These are phyloP conservation scores for Scaptomyza cyrtandrae DNA, from an alignment of 2,888 invertebrate species.

Conservation along the genomic window DNA sequence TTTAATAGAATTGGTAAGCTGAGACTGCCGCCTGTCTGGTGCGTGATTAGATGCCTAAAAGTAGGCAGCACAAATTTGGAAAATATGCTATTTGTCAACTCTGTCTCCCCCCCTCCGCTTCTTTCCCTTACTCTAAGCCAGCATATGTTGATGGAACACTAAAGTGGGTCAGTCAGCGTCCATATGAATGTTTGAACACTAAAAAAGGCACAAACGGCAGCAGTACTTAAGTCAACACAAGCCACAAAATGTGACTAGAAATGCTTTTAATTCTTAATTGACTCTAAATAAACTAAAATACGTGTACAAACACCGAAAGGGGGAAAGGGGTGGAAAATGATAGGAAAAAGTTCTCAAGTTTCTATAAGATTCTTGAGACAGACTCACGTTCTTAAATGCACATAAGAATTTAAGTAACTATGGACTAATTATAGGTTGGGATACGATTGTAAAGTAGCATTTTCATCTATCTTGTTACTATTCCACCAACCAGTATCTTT, in stretches of 20 bases:
- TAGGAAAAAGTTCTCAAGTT: too few relatives aligned
- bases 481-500: too few relatives aligned
- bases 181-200: slow-evolving; percentile 36
- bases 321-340: too few relatives aligned
- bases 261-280: too few relatives aligned
- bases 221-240: slow-evolving; percentile 54
- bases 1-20: slow-evolving; percentile 80
- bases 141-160: slow-evolving; percentile 3
- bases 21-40: slow-evolving; percentile 39
- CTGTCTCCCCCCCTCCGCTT: background rate
- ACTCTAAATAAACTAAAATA: too few relatives aligned
- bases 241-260: slow-evolving; percentile 35
- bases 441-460: too few relatives aligned
- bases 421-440: too few relatives aligned
- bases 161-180: slow-evolving; percentile 12
- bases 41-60: slow-evolving; percentile 70
- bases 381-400: too few relatives aligned
- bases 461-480: too few relatives aligned
- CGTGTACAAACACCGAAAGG: too few relatives aligned
- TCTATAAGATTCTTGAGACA: too few relatives aligned
- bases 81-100: slow-evolving; percentile 53
- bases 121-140: background rate
- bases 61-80: slow-evolving; percentile 55
- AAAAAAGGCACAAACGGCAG: slow-evolving; percentile 4
- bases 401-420: too few relatives aligned